These are phyloP conservation scores for Pygoscelis antarcticus DNA, from an alignment of 2,113 vertebrate species.

Conservation along the genomic window DNA sequence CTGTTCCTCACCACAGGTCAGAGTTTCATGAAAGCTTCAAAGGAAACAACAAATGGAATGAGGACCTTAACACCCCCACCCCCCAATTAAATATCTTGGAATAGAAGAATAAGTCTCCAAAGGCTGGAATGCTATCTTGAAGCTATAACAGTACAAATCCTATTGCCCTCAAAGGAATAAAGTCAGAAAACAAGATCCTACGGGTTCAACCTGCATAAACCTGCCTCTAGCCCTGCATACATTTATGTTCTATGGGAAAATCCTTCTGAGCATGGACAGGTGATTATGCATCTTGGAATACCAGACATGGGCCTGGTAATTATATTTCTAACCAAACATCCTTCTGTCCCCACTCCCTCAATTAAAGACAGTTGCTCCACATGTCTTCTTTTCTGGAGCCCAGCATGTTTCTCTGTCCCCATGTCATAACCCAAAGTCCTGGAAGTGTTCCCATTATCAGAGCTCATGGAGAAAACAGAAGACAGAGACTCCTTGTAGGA, in stretches of 20 bases:
- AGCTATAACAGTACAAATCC: not conserved
- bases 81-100: not conserved
- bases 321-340: not conserved
- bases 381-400: not conserved
- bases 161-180: not conserved
- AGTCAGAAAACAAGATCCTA: constrained; percentile 1
- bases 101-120: not conserved
- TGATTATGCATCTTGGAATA: not conserved
- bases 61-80: accelerated
- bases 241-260: constrained; percentile 12
- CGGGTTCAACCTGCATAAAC: not conserved
- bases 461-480: not conserved
- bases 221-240: not conserved
- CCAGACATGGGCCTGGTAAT: not conserved
- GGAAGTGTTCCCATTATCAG: not conserved
- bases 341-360: accelerated
- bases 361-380: not conserved
- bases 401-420: not conserved
- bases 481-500: not conserved
- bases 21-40: not conserved
- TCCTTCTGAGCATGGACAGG: not conserved
- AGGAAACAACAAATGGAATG: not conserved
- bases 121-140: not conserved
- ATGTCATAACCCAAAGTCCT: not conserved
- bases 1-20: not conserved